Conservation (phyloP, 2,113 vertebrate genomes). For the Corapipo altera region DNA sequence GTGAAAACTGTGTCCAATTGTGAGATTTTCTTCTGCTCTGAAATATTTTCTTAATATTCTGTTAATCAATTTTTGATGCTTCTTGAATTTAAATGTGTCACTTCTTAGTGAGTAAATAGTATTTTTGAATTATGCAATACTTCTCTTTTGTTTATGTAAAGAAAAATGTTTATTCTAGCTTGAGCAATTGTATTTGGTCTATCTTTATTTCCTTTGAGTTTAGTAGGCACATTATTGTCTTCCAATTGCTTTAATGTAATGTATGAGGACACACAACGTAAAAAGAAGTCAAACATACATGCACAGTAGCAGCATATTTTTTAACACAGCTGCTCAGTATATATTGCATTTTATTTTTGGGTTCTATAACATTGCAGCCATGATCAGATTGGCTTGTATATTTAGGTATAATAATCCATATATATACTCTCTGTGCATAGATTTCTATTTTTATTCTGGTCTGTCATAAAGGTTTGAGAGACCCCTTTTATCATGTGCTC, state of each 20-base stretch:
- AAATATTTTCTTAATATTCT: background rate
- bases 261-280: background rate
- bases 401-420: background rate
- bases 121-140: background rate
- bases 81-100: background rate
- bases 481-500: background rate
- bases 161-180: background rate
- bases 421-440: background rate
- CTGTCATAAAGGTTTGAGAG: background rate
- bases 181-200: background rate
- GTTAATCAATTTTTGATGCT: background rate
- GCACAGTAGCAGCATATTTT: background rate
- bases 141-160: background rate
- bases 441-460: background rate
- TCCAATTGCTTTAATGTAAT: background rate
- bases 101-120: background rate
- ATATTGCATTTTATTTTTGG: background rate
- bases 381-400: background rate
- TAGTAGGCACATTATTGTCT: background rate
- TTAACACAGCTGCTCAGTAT: background rate
- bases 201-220: background rate
- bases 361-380: background rate
- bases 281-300: background rate
- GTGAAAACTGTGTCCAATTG: background rate
- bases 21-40: background rate